Percentiles rank a stretch among this genome's conserved stretches.
These are phyloP conservation scores for Euclidia mi DNA, from an alignment of 2,888 invertebrate genomes.

Conservation along the genomic window DNA sequence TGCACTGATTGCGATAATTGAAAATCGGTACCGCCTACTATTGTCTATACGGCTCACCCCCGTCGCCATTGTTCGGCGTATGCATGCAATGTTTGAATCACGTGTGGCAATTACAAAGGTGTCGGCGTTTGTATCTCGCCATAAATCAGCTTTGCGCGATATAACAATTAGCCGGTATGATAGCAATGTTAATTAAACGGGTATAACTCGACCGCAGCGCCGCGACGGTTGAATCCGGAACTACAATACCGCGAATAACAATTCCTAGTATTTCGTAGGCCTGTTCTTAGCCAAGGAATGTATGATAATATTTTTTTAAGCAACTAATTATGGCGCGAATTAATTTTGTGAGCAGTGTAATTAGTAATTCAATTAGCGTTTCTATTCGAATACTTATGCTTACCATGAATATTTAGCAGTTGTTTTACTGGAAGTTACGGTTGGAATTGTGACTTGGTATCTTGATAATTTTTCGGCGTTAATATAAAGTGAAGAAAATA, in stretches of 20 bases:
- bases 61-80: slow-evolving; percentile 71
- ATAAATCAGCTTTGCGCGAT: slow-evolving; percentile 89
- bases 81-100: slow-evolving; percentile 81
- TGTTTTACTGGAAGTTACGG: slow-evolving; percentile 15
- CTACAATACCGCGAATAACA: slow-evolving; percentile 48
- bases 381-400: slow-evolving; percentile 43
- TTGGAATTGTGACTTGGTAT: background rate
- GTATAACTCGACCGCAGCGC: slow-evolving; percentile 77
- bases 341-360: slow-evolving; percentile 50
- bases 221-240: slow-evolving; percentile 63
- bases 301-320: slow-evolving; percentile 19
- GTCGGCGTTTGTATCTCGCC: slow-evolving; percentile 83
- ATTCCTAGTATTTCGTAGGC: slow-evolving; percentile 21
- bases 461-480: background rate
- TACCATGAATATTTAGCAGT: slow-evolving; percentile 40
- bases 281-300: slow-evolving; percentile 24
- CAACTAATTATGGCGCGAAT: slow-evolving; percentile 38
- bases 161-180: slow-evolving; percentile 90
- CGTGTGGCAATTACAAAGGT: slow-evolving; percentile 87
- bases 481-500: too few species aligned
- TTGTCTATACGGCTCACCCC: slow-evolving; percentile 58
- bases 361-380: slow-evolving; percentile 59
- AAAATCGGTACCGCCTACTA: slow-evolving; percentile 59
- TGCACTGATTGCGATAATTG: slow-evolving; percentile 50
- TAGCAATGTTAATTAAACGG: slow-evolving; percentile 90